Evolutionary conservation across 2,888 invertebrate species (phyloP).

Genomic region (Melanophora roralis): DNA sequence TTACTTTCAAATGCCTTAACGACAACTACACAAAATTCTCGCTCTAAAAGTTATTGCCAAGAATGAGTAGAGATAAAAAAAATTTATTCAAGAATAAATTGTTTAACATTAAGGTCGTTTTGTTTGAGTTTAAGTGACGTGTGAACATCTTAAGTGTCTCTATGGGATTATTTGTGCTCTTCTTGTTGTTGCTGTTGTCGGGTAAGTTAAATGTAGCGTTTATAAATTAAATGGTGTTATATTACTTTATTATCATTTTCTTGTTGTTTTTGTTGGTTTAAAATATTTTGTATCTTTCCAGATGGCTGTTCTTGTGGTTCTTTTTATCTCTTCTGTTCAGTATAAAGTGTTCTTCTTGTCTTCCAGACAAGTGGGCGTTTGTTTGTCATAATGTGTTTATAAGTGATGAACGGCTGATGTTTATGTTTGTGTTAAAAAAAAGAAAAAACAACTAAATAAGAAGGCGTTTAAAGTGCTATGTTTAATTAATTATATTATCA

Average conservation of each 20-base stretch:
- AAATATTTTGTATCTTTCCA: conserved; percentile 58
- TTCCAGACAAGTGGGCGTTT: conserved; percentile 63
- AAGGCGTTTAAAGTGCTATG: conserved; percentile 57
- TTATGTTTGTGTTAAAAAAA: conserved; percentile 34
- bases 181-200: conserved; percentile 36
- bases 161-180: conserved; percentile 49
- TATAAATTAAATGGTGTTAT: conserved; percentile 58
- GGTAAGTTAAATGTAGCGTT: conserved; percentile 60
- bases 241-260: conserved; percentile 42
- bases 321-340: conserved; percentile 11
- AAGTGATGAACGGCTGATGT: conserved; percentile 48
- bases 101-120: background rate
- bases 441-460: conserved; percentile 23
- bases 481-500: conserved; percentile 50
- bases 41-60: background rate
- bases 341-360: conserved; percentile 53
- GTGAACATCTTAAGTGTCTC: conserved; percentile 59
- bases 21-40: conserved; percentile 1
- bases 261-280: conserved; percentile 27
- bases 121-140: conserved; percentile 41
- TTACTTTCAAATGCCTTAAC: conserved; percentile 47
- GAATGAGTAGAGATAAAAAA: background rate
- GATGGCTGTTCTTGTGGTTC: conserved; percentile 53
- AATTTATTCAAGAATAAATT: conserved; percentile 35
- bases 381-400: conserved; percentile 64